Evolutionary conservation across 1,140 invertebrate species (phyloP), one percentile per base, ranked within the genome.

Genomic region (Euglossa dilemma): DNA sequence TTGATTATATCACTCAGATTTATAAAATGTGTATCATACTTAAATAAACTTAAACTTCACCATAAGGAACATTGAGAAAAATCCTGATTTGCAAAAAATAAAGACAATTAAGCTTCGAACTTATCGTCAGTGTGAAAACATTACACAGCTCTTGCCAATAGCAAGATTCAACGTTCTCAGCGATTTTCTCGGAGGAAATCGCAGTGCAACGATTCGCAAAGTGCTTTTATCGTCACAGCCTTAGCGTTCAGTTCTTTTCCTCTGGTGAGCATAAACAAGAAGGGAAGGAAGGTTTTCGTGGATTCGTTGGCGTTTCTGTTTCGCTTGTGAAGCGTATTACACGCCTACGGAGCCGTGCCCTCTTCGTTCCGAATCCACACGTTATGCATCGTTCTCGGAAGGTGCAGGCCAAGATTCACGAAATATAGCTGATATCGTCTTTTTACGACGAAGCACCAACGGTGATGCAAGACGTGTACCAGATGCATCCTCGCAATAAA

Each of bases 401-500:
- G 36, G 20, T 63, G 28, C 25, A 76, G 47, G 50, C n/a, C 52
- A 52, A 54, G 67, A 59, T 83, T 80, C 76, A 81, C 59, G 66
- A 74, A 80, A 80, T 85, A 76, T 67, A 47, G 67, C 70, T 71
- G 85, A 89, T 88, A 83, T 85, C 75, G 76, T 77, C 75, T 67
- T 88, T 88, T 89, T 89, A 89, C 75, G 86, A 85, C 56, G 56
- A 25, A n/a, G 18, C 43, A 12, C 23, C 45, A 59, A 64, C 23
- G 57, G 25, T 12, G 14, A 43, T 23, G 45, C 11, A 23, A 54
- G 56, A 56, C 43, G 79, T 43, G 52, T 67, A 73, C 69, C 73
- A 54, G 79, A 84, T 87, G 83, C 66, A 86, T 86, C 87, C 85
- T 85, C 83, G 87, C 91, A 92, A 92, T 92, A 92, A 92, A 92